Percentiles rank a stretch among this genome's conserved stretches.
Evolutionary conservation across 1,140 invertebrate species (phyloP).

Genomic region (Eupristina koningsbergeri): DNA sequence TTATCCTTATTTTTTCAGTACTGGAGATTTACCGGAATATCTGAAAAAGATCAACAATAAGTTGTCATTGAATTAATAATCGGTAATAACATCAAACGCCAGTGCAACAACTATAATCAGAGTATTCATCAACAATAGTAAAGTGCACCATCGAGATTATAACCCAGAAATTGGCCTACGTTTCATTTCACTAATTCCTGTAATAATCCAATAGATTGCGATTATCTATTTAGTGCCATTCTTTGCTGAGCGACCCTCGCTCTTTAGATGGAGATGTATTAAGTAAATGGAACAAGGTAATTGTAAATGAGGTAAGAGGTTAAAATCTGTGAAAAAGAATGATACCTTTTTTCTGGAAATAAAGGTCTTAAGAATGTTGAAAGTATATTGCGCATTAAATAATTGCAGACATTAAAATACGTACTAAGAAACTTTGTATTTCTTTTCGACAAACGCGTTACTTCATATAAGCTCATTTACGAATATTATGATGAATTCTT

Average conservation of each 20-base stretch:
- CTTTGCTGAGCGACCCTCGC: constrained; percentile 55
- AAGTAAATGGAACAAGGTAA: background rate
- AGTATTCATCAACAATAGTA: constrained; percentile 58
- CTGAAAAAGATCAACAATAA: constrained; percentile 7
- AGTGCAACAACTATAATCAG: constrained; percentile 21
- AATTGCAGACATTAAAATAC: too few species aligned
- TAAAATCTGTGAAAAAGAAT: background rate
- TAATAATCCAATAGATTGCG: constrained; percentile 74
- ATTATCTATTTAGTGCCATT: constrained; percentile 72
- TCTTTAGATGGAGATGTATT: background rate
- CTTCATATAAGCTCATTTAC: too few species aligned
- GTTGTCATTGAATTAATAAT: constrained; percentile 50
- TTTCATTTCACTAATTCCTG: constrained; percentile 72
- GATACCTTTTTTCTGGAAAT: background rate
- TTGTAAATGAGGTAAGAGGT: constrained; percentile 7
- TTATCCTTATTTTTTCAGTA: constrained; percentile 15
- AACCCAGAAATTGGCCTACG: constrained; percentile 71
- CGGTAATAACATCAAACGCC: background rate
- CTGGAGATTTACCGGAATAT: constrained; percentile 61
- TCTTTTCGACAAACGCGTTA: too few species aligned
- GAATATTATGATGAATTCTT: too few species aligned
- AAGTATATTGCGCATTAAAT: background rate
- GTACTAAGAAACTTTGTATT: too few species aligned
- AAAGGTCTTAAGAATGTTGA: background rate
- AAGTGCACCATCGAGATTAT: constrained; percentile 64